These are phyloP conservation scores for Oreotrochilus melanogaster DNA, from an alignment of 2,113 vertebrate species.

Conservation along the genomic window DNA sequence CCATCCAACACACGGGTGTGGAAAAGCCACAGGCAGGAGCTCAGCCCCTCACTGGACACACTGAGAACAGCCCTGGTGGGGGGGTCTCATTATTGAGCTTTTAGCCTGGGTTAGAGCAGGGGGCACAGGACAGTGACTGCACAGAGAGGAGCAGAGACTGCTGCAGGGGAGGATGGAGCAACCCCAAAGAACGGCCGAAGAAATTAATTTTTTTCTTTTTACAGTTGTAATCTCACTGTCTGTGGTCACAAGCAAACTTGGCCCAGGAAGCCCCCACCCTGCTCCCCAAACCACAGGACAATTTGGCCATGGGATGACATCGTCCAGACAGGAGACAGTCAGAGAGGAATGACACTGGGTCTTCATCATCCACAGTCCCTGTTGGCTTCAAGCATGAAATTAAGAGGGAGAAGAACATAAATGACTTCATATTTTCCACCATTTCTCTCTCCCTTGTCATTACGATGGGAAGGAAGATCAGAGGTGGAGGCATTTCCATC, in stretches of 20 bases:
- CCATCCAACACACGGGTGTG: not conserved
- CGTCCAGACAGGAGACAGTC: not conserved
- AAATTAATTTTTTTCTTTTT: not conserved
- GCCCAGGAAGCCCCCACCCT: rapidly evolving
- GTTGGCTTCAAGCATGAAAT: not conserved
- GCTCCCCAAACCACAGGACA: not conserved
- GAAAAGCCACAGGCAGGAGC: not conserved
- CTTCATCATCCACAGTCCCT: not conserved
- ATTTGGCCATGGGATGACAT: rapidly evolving
- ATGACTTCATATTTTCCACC: not conserved
- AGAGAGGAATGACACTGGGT: not conserved
- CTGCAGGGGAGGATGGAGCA: not conserved
- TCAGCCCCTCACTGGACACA: not conserved
- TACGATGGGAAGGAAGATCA: not conserved
- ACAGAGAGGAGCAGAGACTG: not conserved
- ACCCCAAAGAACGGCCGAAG: not conserved
- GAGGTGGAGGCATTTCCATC: not conserved
- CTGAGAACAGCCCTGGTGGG: rapidly evolving
- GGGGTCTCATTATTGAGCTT: not conserved
- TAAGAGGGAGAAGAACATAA: not conserved
- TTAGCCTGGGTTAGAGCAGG: not conserved
- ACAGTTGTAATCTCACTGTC: not conserved
- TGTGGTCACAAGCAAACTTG: not conserved
- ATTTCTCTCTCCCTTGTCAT: not conserved
- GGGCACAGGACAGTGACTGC: not conserved